Evolutionary conservation across 2,888 invertebrate genomes (phyloP), one percentile per base, ranked within the genome.

Genomic region (Criorhina ranunculi): DNA sequence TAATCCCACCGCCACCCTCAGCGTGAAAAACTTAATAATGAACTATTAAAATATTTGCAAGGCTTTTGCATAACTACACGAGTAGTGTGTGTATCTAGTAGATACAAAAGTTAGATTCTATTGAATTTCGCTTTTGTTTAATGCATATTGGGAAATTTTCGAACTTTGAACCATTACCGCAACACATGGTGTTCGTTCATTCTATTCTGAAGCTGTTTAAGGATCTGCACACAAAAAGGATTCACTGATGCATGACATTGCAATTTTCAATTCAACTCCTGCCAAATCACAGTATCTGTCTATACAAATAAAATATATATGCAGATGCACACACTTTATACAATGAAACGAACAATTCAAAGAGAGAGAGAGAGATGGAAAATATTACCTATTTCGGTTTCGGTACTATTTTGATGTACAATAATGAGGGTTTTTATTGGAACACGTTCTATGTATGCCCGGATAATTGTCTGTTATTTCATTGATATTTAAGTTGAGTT

Each of bases 11-110:
- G 15, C 5, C 37, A 49, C 7, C 9, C 37, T 64, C 31, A 44
- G 46, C 53, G 69, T 44, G 70, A 70, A 77, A 49, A 77, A 57
- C 53, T 57, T n/a, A 35, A 72, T 73, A 79, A 79, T 80, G 69
- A 75, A 75, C 75, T 80, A 75, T 85, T 80, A 83, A 78, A 78
- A 62, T 78, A 72, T 82, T 82, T 78, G 59, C 15, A 33, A 31
- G 24, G 24, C 24, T 3, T 24, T 24, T 29, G 46, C 57, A 31
- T 40, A 31, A 24, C 37, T 55, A 31, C 15, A 6, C 44, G 4
- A 37, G 19, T 5, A 42, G 15, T 53, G 31, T 60, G 46, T 66
- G 1, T 15, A 15, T 2, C 44, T 33, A 37, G 19, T 73, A 42
- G 73, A 64, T 42, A 64, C 62, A 53, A 73, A 62, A 51, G 62